Evolutionary conservation across 2,113 vertebrate genomes (phyloP).

Genomic region (Scytalopus superciliaris): DNA sequence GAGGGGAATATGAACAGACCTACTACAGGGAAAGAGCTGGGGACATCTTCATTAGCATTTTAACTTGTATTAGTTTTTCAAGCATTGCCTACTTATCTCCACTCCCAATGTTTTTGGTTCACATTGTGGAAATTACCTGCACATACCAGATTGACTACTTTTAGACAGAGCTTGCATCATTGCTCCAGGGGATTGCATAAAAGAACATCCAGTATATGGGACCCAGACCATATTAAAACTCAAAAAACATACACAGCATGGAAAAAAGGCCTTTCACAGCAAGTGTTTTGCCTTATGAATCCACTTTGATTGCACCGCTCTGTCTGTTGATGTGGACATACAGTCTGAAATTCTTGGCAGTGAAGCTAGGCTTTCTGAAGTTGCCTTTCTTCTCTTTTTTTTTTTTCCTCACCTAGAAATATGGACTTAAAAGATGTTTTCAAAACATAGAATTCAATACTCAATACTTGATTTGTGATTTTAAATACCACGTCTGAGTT

Average conservation of each 20-base stretch:
- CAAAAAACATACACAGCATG: not conserved
- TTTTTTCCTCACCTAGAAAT: not conserved
- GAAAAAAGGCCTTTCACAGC: not conserved
- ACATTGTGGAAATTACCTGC: not conserved
- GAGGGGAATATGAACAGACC: not conserved
- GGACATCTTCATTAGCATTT: not conserved
- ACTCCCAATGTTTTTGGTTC: not conserved
- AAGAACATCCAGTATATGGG: not conserved
- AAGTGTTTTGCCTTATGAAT: not conserved
- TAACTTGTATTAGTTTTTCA: not conserved
- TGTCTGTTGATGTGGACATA: not conserved
- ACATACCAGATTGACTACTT: not conserved
- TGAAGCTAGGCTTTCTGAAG: not conserved
- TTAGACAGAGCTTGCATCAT: not conserved
- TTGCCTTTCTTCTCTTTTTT: too few relatives aligned
- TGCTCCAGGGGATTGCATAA: not conserved
- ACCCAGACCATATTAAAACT: not conserved
- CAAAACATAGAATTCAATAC: not conserved
- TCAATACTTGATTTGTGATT: not conserved
- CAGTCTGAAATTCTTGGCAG: not conserved
- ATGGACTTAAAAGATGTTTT: not conserved
- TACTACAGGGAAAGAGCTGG: rapidly evolving
- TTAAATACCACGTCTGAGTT: not conserved
- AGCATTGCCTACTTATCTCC: not conserved
- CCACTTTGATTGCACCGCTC: not conserved